Conservation (phyloP, 2,797 vertebrate species). For the Buphagus erythrorhynchus region DNA sequence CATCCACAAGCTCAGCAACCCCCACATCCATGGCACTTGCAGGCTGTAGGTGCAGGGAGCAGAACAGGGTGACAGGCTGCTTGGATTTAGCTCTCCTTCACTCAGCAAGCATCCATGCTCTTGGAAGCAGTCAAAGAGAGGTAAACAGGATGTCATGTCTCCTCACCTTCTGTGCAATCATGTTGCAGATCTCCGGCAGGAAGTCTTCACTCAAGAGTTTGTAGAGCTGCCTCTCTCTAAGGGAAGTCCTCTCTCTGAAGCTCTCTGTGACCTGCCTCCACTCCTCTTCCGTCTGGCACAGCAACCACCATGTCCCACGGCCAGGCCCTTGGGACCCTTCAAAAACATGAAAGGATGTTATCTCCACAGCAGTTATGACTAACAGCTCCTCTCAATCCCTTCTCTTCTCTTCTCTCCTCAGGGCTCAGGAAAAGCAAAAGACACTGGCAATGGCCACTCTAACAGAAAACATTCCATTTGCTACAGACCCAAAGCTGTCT, state of each 20-base stretch:
- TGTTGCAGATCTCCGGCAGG: constrained; percentile 96
- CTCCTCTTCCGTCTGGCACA: constrained; percentile 94
- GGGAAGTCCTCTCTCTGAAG: constrained; percentile 91
- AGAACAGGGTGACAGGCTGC: not conserved
- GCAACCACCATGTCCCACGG: constrained; percentile 89
- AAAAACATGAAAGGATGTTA: constrained; percentile 32
- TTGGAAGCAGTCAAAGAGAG: not conserved
- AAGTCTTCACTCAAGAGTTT: constrained; percentile 97
- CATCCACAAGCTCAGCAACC: not conserved
- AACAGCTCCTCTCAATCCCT: not conserved
- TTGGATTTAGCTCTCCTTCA: not conserved
- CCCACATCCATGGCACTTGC: not conserved
- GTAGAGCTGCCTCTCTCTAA: constrained; percentile 93
- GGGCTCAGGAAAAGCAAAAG: not conserved
- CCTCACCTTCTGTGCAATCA: constrained; percentile 96
- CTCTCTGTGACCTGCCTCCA: constrained; percentile 93
- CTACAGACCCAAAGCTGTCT: not conserved
- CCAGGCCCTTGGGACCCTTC: constrained; percentile 78
- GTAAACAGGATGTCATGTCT: constrained; percentile 63
- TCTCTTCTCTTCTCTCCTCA: not conserved
- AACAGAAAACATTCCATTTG: not conserved
- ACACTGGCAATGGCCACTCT: not conserved
- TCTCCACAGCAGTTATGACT: not conserved
- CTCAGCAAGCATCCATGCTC: not conserved
- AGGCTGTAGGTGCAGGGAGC: not conserved